Evolutionary conservation across 37 sponge, comb jelly and placozoan genomes (phyloP), one percentile per base, ranked within the genome.

Genomic region (Oopsacas minuta): DNA sequence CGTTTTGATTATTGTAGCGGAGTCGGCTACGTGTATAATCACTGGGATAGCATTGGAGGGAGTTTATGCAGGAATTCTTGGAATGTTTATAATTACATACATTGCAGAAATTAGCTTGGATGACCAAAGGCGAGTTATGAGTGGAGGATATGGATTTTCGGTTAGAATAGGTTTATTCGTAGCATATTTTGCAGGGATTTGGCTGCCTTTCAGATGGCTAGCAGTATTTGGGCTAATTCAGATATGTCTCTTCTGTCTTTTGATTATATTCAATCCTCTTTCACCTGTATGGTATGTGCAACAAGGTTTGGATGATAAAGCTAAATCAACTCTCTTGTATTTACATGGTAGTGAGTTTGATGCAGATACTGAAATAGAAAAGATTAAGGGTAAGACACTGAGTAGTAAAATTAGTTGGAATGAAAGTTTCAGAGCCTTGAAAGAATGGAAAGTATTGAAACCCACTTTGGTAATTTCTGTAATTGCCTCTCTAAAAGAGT

Each of bases 371-470:
- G 75, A 61, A n/a, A 10, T 61, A 61, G 32, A 3, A 25, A 61
- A 61, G 20, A 61, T 61, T 42, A 42, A 42, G 49, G 8, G 12
- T 42, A 15, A 42, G 49, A 42, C 49, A 42, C 49, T 42, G 12
- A 42, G 49, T 15, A 61, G 28, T 10, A 25, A 61, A n/a, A 25
- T 61, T 20, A 61, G 28, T 25, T 61, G 75, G 75, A 61, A 32
- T n/a, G 75, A 61, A 3, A 61, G 75, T n/a, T 25, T 61, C 30
- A 61, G 28, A n/a, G 75, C 75, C 1, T 61, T 61, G 30, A 10
- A n/a, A n/a, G 30, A 61, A 5, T 61, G 75, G 75, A 61, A 61
- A 61, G 75, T 61, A n/a, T 61, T 61, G 22, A 61, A 61, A 34
- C 75, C 75, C 22, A 61, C 28, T 34, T n/a, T 61, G 20, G 3